Conservation (phyloP, 2,113 vertebrate genomes). For the Phalacrocorax aristotelis region DNA sequence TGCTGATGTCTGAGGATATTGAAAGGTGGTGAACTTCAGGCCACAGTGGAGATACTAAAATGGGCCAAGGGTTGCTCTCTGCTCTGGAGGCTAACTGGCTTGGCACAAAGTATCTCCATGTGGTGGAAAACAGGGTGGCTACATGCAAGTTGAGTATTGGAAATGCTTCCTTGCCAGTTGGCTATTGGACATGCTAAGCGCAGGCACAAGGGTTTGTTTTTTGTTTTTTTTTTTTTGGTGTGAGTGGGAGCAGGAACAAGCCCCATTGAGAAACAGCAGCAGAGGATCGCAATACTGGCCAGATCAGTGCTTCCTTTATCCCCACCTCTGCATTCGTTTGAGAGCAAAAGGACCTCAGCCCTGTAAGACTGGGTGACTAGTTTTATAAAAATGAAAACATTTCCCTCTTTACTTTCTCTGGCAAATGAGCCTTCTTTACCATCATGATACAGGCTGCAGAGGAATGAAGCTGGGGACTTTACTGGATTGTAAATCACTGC, state of each 20-base stretch:
- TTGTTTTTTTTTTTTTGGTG: background rate
- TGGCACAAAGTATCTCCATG: background rate
- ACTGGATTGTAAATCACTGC: background rate
- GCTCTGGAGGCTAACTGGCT: background rate
- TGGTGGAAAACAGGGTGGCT: background rate
- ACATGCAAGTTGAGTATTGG: background rate
- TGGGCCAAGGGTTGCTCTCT: background rate
- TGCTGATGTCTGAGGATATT: accelerated
- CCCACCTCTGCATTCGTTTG: background rate
- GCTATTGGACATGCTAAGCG: background rate
- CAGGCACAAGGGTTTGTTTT: background rate
- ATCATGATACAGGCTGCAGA: background rate
- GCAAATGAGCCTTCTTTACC: conserved; percentile 15
- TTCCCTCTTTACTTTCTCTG: background rate
- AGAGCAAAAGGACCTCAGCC: background rate
- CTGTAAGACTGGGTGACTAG: background rate
- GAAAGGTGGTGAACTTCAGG: background rate
- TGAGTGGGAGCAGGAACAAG: background rate
- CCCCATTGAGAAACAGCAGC: background rate
- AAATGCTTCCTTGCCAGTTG: background rate
- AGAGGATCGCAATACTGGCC: background rate
- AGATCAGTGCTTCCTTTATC: background rate
- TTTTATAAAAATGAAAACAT: background rate
- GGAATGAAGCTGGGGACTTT: background rate
- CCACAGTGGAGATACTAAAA: background rate